Base-by-base conservation (phyloP, 2,113 vertebrate species). In the Callospermophilus lateralis region DNA sequence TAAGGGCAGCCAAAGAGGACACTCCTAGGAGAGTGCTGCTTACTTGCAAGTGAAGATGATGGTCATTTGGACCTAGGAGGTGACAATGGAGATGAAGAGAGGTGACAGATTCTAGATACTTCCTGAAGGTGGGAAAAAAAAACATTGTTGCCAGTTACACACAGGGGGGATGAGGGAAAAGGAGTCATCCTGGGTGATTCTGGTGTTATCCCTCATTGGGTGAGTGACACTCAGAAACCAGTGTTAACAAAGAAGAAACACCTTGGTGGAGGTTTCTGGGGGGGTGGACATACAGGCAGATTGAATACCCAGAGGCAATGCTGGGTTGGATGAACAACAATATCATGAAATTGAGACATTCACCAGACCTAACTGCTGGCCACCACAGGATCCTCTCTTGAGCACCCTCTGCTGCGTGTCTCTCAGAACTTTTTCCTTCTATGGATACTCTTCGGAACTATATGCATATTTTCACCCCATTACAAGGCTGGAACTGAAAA, bases 71-170 rank as follows among this genome's bases (percentile, higher is more conserved):
- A 53, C 6, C 2, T 6, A 73, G 6, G 11, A 51, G 42, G 30
- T 58, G 28, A 45, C 30, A 37, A 16, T 16, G 5, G n/a, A 79
- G 17, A 42, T 30, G 17, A 26, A 51, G 42, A 34, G 61, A 84
- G 51, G 8, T 3, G 3, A 26, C 13, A 53, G 55, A 53, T 34
- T 11, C 24, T 81, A 76, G 8, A 24, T 16, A 15, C 4, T 24
- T 48, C 37, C 92, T 84, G 9, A 84, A 88, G 61, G 17, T 37
- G 58, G 48, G 58, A 42, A 90, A 90, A 77, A 26, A 70, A 61
- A 48, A 76, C 20, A 30, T 79, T 45, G 16, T 58, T 58, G 24
- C 22, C 26, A 9, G 9, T 87, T 77, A n/a, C 7, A 19, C 32
- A 34, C 1, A 32, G 19, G 24, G 7, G 37, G 30, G 22, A 30